Conservation (phyloP, 2,797 vertebrate species). For the Enteromius trimaculatus region DNA sequence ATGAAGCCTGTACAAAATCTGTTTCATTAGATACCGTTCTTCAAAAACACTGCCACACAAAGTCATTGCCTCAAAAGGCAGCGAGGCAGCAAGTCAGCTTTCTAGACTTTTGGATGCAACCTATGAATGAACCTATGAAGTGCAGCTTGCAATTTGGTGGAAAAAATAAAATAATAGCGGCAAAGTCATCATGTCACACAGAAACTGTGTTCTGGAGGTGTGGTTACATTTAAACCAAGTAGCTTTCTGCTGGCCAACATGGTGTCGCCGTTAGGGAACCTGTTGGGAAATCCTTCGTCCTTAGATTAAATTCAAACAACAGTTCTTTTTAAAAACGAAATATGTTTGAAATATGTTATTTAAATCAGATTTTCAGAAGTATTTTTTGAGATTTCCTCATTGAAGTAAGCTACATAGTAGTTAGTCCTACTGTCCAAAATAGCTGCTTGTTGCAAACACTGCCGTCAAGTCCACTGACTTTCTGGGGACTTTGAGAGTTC, state of each 20-base stretch:
- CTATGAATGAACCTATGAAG: too few species aligned
- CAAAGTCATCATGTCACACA: background rate
- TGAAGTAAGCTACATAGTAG: background rate
- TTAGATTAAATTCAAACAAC: background rate
- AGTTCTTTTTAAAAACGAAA: background rate
- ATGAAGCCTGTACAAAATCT: too few species aligned
- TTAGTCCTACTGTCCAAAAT: background rate
- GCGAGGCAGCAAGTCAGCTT: too few species aligned
- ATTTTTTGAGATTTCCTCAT: background rate
- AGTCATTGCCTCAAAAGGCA: too few species aligned
- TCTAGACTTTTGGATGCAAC: too few species aligned
- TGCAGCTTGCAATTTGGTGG: background rate
- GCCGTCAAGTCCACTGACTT: background rate
- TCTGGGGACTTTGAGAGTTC: background rate
- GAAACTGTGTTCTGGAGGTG: background rate
- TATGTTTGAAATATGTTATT: background rate
- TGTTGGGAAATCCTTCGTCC: background rate
- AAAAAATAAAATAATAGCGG: background rate
- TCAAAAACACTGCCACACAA: too few species aligned
- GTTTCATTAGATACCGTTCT: too few species aligned
- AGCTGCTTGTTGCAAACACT: background rate
- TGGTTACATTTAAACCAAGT: background rate
- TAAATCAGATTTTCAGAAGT: background rate
- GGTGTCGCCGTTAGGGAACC: background rate
- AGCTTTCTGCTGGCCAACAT: background rate